phyloP scores from a whole-genome alignment of 1,140 invertebrate genomes.

The Muscidifurax raptorellus region DNA sequence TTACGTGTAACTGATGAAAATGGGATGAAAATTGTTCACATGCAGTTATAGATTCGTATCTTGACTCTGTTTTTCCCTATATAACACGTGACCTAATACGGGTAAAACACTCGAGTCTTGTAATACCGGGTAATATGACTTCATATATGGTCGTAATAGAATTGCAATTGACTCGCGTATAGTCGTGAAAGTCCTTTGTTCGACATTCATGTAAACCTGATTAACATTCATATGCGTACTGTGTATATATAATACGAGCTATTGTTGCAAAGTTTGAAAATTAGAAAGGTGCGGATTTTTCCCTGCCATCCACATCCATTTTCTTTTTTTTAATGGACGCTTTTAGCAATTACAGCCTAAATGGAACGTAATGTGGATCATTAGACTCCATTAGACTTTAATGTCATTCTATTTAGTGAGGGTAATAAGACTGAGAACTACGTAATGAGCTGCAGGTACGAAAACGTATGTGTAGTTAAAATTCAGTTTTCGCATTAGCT shows the following conservation, averaged over 20 bases:
- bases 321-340: not conserved
- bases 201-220: not conserved
- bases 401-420: not conserved
- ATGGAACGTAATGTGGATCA: not conserved
- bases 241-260: not conserved
- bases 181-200: slow-evolving; percentile 11
- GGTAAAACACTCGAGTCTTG: not conserved
- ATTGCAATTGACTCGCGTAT: not conserved
- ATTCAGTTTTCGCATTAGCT: too few relatives aligned
- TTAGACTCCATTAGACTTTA: not conserved
- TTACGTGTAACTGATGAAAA: too few relatives aligned
- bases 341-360: not conserved
- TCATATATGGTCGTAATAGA: slow-evolving; percentile 14
- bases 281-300: not conserved
- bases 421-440: not conserved
- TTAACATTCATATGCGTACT: not conserved
- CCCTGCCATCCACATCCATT: not conserved
- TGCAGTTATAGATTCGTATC: too few relatives aligned
- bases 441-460: not conserved
- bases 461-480: not conserved
- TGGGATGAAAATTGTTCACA: too few relatives aligned
- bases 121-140: slow-evolving; percentile 27
- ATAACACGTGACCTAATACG: slow-evolving; percentile 4
- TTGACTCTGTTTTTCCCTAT: too few relatives aligned
- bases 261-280: not conserved